These are phyloP conservation scores for Ifrita kowaldi DNA, from an alignment of 2,113 vertebrate genomes.

Conservation along the genomic window DNA sequence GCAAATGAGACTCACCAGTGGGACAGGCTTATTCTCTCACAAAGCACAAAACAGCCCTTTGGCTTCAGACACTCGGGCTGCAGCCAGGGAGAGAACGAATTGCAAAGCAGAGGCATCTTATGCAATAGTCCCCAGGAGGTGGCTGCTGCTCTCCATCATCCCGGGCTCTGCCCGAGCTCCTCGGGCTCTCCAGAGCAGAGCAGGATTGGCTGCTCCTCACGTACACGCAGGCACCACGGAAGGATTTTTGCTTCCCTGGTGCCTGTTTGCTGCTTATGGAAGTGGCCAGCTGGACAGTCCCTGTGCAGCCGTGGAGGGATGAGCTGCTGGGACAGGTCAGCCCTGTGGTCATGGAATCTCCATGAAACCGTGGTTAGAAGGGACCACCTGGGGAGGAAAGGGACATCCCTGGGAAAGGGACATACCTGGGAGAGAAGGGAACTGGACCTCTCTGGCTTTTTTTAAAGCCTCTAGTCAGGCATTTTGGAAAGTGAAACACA, in stretches of 20 bases:
- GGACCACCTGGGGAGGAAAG: neutral
- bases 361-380: neutral
- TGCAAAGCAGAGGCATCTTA: neutral
- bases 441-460: fast-evolving
- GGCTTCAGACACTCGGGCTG: neutral
- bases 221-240: no score
- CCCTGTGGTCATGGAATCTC: neutral
- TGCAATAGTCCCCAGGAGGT: neutral
- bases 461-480: neutral
- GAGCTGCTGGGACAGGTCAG: neutral
- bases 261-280: fast-evolving
- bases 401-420: neutral
- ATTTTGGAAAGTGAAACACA: neutral
- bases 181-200: fast-evolving
- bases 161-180: neutral
- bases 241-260: neutral
- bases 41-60: neutral
- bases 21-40: neutral
- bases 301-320: neutral
- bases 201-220: neutral
- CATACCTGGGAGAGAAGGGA: neutral
- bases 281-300: neutral
- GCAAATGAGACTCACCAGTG: neutral
- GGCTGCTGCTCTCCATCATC: neutral
- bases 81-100: neutral